Conservation (phyloP, 2,797 vertebrate genomes). For the Borostomias antarcticus region DNA sequence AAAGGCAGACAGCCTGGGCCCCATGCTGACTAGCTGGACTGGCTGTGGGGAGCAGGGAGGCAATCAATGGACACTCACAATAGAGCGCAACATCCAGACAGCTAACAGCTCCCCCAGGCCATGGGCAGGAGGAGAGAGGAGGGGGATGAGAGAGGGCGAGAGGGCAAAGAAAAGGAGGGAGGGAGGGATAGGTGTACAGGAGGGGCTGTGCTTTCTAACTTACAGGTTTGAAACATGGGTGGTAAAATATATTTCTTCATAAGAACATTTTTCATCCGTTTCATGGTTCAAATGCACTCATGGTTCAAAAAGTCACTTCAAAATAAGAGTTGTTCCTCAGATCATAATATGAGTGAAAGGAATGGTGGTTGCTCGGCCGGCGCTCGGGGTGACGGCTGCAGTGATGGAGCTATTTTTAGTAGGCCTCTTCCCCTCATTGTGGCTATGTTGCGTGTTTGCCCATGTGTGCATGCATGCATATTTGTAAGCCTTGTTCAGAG, state of each 20-base stretch:
- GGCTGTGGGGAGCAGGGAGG: slow-evolving; percentile 71
- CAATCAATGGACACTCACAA: slow-evolving; percentile 85
- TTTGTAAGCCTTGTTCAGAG: slow-evolving; percentile 24
- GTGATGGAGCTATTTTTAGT: slow-evolving; percentile 64
- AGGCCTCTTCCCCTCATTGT: slow-evolving; percentile 47
- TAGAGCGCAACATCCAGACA: slow-evolving; percentile 79
- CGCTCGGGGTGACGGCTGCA: slow-evolving; percentile 56
- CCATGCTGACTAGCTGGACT: slow-evolving; percentile 77
- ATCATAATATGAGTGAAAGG: slow-evolving; percentile 38
- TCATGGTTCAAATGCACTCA: not conserved
- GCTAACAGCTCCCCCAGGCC: slow-evolving; percentile 84
- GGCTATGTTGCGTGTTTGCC: slow-evolving; percentile 47
- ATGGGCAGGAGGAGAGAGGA: slow-evolving; percentile 55
- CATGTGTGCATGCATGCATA: slow-evolving; percentile 36
- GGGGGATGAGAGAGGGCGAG: slow-evolving; percentile 37
- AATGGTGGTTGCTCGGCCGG: slow-evolving; percentile 43
- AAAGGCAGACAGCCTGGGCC: slow-evolving; percentile 76
- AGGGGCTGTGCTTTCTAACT: slow-evolving; percentile 50
- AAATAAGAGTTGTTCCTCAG: not conserved
- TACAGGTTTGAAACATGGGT: slow-evolving; percentile 44
- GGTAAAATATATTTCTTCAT: slow-evolving; percentile 49
- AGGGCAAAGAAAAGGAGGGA: slow-evolving; percentile 46
- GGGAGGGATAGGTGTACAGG: slow-evolving; percentile 39
- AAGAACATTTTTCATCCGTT: no score
- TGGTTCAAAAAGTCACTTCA: not conserved